Conservation (phyloP, 2,888 invertebrate genomes). For the Lepeophtheirus nordmannii region DNA sequence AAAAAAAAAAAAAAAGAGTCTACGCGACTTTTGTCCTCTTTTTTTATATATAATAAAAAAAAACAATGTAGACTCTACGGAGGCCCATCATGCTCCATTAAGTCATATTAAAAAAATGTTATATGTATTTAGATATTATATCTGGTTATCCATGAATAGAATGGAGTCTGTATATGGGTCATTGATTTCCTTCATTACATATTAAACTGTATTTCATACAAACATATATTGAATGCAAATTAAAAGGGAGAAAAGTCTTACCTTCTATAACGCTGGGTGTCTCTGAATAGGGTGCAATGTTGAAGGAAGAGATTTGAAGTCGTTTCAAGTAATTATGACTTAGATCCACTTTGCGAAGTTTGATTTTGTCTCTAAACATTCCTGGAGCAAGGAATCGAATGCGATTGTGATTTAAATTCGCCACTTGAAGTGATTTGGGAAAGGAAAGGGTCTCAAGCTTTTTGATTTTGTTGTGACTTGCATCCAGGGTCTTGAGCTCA, state of each 20-base stretch:
- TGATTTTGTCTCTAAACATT: constrained; percentile 71
- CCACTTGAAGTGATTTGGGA: constrained; percentile 32
- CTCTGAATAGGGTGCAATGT: constrained; percentile 3
- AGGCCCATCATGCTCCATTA: no score
- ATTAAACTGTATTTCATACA: no score
- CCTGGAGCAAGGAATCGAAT: constrained; percentile 53
- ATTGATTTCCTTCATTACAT: no score
- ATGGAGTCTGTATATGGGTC: no score
- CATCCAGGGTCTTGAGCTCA: constrained; percentile 64
- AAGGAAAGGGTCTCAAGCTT: constrained; percentile 48
- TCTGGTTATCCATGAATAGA: no score
- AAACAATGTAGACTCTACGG: no score
- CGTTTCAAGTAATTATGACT: constrained; percentile 75
- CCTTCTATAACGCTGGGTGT: background rate
- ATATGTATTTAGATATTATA: no score
- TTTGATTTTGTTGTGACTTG: constrained; percentile 66
- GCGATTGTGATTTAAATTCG: constrained; percentile 25
- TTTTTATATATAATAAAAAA: no score
- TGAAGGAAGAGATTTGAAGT: constrained; percentile 6
- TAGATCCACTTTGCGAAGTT: constrained; percentile 74
- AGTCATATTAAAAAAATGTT: no score
- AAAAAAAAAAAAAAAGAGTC: no score
- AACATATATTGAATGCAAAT: no score
- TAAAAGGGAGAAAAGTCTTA: background rate
- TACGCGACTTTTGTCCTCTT: no score